Evolutionary conservation across 2,797 vertebrate species (phyloP).

Genomic region (Triplophysa yarkandensis): DNA sequence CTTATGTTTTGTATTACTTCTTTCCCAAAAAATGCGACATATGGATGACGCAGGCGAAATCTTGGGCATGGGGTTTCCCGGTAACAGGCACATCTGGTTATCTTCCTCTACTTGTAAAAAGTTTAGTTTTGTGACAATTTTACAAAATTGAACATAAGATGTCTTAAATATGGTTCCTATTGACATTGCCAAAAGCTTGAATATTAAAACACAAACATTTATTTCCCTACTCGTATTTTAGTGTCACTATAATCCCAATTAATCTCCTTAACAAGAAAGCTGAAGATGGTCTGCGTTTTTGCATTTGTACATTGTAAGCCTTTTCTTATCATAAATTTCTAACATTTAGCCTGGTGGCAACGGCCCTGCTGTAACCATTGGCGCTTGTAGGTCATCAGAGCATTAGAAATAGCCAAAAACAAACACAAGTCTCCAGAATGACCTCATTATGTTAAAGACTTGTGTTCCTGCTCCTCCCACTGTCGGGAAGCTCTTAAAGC

Average conservation of each 20-base stretch:
- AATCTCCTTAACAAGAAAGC: conserved; percentile 70
- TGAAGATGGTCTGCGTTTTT: conserved; percentile 39
- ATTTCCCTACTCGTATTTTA: conserved; percentile 63
- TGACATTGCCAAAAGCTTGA: conserved; percentile 55
- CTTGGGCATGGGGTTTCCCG: no score
- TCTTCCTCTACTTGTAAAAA: no score
- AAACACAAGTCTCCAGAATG: conserved; percentile 45
- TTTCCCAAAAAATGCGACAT: no score
- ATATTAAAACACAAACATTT: conserved; percentile 68
- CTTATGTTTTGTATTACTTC: no score
- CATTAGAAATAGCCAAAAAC: conserved; percentile 36
- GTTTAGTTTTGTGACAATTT: not conserved
- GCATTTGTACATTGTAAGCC: conserved; percentile 15
- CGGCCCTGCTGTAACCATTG: conserved; percentile 57
- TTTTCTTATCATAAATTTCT: conserved; percentile 18
- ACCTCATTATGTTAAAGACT: conserved; percentile 8
- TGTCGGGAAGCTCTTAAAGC: conserved; percentile 27
- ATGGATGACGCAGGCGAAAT: no score
- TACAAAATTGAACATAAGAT: not conserved
- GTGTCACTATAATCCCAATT: conserved; percentile 69
- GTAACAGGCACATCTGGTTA: no score
- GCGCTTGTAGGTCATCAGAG: conserved; percentile 6
- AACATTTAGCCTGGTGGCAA: not conserved
- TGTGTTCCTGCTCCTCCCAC: conserved; percentile 5
- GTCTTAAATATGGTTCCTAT: not conserved